Percentiles rank a stretch among this genome's conserved stretches.
These are phyloP conservation scores for Leptodactylus fallax DNA, from an alignment of 2,797 vertebrate species.

Conservation along the genomic window DNA sequence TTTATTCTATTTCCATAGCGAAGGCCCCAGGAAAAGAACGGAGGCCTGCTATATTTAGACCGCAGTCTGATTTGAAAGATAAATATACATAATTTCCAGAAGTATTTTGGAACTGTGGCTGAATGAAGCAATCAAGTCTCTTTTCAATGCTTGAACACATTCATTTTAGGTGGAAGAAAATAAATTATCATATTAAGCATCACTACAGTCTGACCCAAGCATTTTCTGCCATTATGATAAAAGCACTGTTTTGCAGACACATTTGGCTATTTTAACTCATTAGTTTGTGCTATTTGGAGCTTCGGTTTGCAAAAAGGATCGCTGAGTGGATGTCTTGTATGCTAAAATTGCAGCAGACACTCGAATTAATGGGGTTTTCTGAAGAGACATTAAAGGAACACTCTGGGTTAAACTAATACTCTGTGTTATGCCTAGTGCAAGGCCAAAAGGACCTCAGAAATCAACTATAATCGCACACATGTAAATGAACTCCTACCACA, in stretches of 20 bases:
- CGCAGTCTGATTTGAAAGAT: slow-evolving; percentile 50
- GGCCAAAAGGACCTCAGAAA: too few relatives aligned
- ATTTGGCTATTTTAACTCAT: slow-evolving; percentile 41
- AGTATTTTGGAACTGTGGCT: slow-evolving; percentile 59
- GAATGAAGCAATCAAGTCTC: slow-evolving; percentile 63
- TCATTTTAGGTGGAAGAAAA: slow-evolving; percentile 59
- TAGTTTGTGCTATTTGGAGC: slow-evolving; percentile 13
- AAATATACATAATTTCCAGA: slow-evolving; percentile 62
- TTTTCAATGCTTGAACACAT: slow-evolving; percentile 58
- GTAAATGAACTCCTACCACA: too few relatives aligned
- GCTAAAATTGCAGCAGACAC: not conserved
- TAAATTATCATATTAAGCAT: slow-evolving; percentile 57
- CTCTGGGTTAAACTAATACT: too few relatives aligned
- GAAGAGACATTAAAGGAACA: not conserved
- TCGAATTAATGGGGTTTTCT: not conserved
- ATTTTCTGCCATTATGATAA: slow-evolving; percentile 40
- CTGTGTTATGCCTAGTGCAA: too few relatives aligned
- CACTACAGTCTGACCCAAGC: slow-evolving; percentile 39
- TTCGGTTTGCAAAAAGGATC: not conserved
- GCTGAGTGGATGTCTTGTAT: not conserved
- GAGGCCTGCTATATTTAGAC: slow-evolving; percentile 52
- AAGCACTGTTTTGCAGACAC: slow-evolving; percentile 19
- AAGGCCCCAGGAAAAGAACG: slow-evolving; percentile 28
- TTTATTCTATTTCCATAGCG: slow-evolving; percentile 26
- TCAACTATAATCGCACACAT: too few relatives aligned